phyloP scores from a whole-genome alignment of 1,140 invertebrate genomes.

The Pygmarrhopalites habei region DNA sequence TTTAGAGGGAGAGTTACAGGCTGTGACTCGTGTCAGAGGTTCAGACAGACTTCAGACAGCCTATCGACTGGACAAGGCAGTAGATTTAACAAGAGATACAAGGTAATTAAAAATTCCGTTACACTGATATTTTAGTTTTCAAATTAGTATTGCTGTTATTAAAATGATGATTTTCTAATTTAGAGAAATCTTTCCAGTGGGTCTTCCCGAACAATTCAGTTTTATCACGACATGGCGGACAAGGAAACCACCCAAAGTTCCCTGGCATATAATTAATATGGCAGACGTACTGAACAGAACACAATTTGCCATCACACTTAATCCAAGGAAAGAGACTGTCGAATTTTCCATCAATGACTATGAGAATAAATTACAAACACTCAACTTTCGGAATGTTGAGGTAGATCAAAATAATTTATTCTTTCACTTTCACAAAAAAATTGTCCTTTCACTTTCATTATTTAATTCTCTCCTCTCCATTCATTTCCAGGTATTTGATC shows the following conservation, averaged over 20 bases:
- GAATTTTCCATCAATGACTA: conserved; percentile 57
- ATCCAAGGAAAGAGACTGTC: conserved; percentile 55
- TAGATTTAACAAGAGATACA: conserved; percentile 61
- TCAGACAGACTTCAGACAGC: conserved; percentile 67
- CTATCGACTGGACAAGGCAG: conserved; percentile 61
- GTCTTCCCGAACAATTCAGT: conserved; percentile 63
- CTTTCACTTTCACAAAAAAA: neutral
- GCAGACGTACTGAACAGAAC: conserved; percentile 52
- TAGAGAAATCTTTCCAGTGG: conserved; percentile 56
- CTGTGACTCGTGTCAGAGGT: conserved; percentile 61
- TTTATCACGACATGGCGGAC: conserved; percentile 60
- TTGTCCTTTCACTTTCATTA: neutral
- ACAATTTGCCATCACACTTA: conserved; percentile 61
- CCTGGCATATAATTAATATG: conserved; percentile 65
- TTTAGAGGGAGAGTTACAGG: conserved; percentile 52
- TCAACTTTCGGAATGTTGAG: conserved; percentile 52
- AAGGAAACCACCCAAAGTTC: conserved; percentile 50
- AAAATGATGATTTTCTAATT: too few species aligned
- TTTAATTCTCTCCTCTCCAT: conserved; percentile 1
- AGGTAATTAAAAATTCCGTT: conserved; percentile 47
- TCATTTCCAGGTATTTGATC: conserved; percentile 58
- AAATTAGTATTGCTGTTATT: too few species aligned
- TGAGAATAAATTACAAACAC: conserved; percentile 53
- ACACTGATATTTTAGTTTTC: too few species aligned
- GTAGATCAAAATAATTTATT: too few species aligned